Base-by-base conservation (phyloP, 2,113 vertebrate genomes). In the Canis aureus region DNA sequence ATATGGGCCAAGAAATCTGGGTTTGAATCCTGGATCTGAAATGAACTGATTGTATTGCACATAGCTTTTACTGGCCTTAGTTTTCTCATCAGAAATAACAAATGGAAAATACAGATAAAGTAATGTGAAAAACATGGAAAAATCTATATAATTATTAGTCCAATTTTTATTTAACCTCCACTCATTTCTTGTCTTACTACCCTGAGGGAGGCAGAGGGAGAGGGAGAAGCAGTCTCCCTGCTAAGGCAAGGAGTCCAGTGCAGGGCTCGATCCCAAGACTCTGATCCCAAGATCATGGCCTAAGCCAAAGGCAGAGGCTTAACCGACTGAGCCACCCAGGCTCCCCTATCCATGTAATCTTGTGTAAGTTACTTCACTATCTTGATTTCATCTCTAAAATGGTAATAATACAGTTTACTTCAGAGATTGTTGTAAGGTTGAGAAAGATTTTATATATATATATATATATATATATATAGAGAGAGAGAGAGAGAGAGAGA, bases 81-180 rank as follows among this genome's bases (percentile, higher is more conserved):
- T 93, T 93, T 94, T 69, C 20, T 95, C 51, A 89, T 82, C 23
- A 79, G n/a, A 96, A 95, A 73, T 94, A 97, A 88, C 11, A 79
- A 85, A 38, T 60, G 43, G 5, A 6, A 87, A 74, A 73, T 91
- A 84, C 15, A 95, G 73, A 83, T 80, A 84, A 74, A 12, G 12
- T 73, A 49, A 62, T 67, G 11, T 89, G 32, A 85, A 81, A 27
- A 76, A 84, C 43, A 62, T 69, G 23, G 25, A 60, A 84, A 97
- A 82, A 32, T 74, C 12, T 43, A 35, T 57, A 29, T 49, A 67
- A 78, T 74, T 69, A 25, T 59, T 76, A 59, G 27, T 60, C 11
- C 73, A 43, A 69, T 90, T 95, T 7, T 94, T 27, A 74, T 76
- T n/a, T 67, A 51, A 73, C 16, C 2, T 13, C 78, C 16, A 83